Evolutionary conservation across 2,888 invertebrate species (phyloP), one percentile per base, ranked within the genome.

Genomic region (Rhamnusium bicolor): DNA sequence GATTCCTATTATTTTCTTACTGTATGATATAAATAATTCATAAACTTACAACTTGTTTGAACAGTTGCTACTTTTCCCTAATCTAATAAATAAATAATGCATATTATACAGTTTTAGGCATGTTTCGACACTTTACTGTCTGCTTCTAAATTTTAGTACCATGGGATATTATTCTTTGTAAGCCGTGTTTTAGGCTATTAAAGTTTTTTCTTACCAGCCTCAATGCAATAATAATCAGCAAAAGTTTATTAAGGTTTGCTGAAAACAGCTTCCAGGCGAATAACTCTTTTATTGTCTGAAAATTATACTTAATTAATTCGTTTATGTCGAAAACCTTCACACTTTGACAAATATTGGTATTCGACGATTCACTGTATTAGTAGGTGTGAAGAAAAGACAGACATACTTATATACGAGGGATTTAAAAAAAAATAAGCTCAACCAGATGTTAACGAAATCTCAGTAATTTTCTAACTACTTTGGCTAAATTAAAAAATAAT

Each of bases 81-180:
- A 67, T 67, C 67, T 67, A 67, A 67, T 67, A 67, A 67, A 67
- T 67, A 67, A 67, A 67, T 67, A 67, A 67, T 67, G 67, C 67
- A 67, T 56, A 67, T 56, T 67, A 56, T 67, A 67, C 67, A 56
- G 67, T 67, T 56, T 49, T 54, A 40, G 67, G 21, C 56, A 67
- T 67, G 67, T 67, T 46, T 67, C 67, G 56, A 67, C 67, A 56
- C 46, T 65, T 65, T 56, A 67, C 54, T 56, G 67, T 56, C 67
- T 29, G 54, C 46, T 46, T 54, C 46, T 12, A 29, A 21, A 56
- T 67, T 67, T 56, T 40, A 67, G 18, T 56, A 27, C 24, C 67
- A 19, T 5, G 21, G 54, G 16, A 67, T 56, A 46, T 46, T 56
- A 67, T 56, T 46, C 58, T 29, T 14, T 65, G 24, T 53, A 51